Evolutionary conservation across 2,797 vertebrate genomes (phyloP), one percentile per base, ranked within the genome.

Genomic region (Vultur gryphus): DNA sequence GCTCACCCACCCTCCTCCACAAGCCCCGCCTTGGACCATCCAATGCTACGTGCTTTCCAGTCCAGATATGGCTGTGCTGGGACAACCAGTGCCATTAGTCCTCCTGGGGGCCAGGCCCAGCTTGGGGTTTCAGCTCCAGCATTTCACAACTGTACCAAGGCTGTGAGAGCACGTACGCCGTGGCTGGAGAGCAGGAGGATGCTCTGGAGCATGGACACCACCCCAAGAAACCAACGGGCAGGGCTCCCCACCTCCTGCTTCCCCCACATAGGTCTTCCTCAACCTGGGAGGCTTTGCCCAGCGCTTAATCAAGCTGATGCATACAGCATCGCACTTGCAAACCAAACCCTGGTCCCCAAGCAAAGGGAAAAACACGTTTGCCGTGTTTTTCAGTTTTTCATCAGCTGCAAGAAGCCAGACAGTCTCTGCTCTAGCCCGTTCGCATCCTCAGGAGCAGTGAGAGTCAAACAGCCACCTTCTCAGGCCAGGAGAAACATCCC

Each of bases 401-500:
- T 26, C 31, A 59, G 81, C 70, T 59, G 52, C 43, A 41, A 58
- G 82, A 73, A 89, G 39, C 39, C 52, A 39, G 31, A 16, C 1
- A 0, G 8, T 29, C 23, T 58, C 84, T 25, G 35, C 25, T 93
- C 16, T 20, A 55, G 33, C 39, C 59, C 67, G n/a, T 35, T 43
- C 0, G 0, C 26, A 5, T 31, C 62, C 59, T 33, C 19, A 13
- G 48, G 25, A 77, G 35, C 1, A 0, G 54, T 1, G 0, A 21
- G 37, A 61, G 65, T 33, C 87, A 72, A 49, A 20, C 11, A 57
- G 48, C 16, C 67, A 66, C 75, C 14, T 90, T 71, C 71, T 76
- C 13, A 5, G 72, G 72, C 41, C 6, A 7, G 31, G 37, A 72
- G 49, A 67, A 35, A 57, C 14, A 3, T 24, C 59, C 59, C 46